Percentiles rank a stretch among this genome's conserved stretches.
Evolutionary conservation across 2,113 vertebrate genomes (phyloP).

Genomic region (Phrynosoma blainvillii): DNA sequence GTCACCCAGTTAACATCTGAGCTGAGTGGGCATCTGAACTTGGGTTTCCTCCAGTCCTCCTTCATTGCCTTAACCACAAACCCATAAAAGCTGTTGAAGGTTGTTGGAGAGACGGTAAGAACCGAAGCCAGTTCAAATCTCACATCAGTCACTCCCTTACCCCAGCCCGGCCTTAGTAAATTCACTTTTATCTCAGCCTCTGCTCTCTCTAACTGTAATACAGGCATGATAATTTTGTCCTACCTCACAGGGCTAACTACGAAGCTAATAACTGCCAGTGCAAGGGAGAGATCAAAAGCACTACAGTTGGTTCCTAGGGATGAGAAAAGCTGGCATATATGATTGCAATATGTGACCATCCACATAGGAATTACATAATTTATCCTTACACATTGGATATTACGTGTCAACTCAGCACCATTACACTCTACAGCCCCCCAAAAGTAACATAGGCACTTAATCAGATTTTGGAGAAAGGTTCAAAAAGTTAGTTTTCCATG

Average conservation of each 20-base stretch:
- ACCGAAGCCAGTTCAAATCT: neutral
- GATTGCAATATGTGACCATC: neutral
- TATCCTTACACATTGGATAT: neutral
- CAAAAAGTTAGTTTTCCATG: neutral
- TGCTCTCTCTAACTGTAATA: neutral
- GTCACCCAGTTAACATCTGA: too few relatives aligned
- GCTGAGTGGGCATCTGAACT: neutral
- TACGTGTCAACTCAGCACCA: neutral
- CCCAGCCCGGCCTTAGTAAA: neutral
- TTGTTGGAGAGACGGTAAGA: neutral
- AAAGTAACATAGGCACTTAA: neutral
- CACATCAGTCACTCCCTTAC: neutral
- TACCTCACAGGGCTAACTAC: neutral
- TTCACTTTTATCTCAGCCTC: neutral
- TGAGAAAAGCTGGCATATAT: neutral
- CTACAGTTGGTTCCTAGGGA: neutral
- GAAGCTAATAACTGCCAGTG: neutral
- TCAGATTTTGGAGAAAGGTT: neutral
- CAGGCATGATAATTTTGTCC: neutral
- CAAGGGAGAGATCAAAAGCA: neutral
- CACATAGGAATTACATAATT: neutral
- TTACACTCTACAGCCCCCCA: too few relatives aligned
- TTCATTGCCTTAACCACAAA: neutral
- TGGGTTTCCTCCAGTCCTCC: neutral
- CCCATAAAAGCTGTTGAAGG: neutral